Evolutionary conservation across 2,113 vertebrate species (phyloP).

Genomic region (Dipodomys spectabilis): DNA sequence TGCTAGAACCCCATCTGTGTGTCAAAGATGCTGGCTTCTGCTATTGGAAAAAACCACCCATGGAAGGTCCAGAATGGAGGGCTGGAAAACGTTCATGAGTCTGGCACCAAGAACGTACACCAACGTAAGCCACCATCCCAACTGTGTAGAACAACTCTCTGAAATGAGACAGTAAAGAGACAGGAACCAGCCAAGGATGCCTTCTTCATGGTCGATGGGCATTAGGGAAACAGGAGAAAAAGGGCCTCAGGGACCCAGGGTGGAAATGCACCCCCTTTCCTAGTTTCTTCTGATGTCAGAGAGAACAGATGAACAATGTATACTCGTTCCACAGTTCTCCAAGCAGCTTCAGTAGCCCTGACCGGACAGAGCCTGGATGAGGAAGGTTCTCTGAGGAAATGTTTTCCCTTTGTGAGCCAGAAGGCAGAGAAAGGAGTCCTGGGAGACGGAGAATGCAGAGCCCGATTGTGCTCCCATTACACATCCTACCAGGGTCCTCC

Average conservation of each 20-base stretch:
- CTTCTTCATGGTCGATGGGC: too few relatives aligned
- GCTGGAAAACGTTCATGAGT: not conserved
- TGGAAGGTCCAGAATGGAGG: not conserved
- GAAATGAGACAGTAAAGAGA: not conserved
- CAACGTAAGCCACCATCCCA: not conserved
- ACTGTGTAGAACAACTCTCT: not conserved
- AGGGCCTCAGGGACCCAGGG: not conserved
- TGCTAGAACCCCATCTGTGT: not conserved
- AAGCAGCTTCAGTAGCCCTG: not conserved
- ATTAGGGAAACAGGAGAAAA: not conserved
- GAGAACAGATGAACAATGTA: accelerated
- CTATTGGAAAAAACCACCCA: not conserved
- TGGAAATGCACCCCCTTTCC: not conserved
- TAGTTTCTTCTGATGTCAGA: not conserved
- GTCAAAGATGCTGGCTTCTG: not conserved
- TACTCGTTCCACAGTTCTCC: not conserved
- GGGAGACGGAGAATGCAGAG: too few relatives aligned
- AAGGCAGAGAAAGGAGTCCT: accelerated
- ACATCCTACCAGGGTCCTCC: not conserved
- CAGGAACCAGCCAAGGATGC: not conserved
- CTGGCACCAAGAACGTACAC: not conserved
- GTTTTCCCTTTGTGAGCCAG: accelerated
- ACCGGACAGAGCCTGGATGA: accelerated
- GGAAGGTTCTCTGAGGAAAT: accelerated
- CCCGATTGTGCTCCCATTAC: too few relatives aligned